Conservation (phyloP, 2,888 invertebrate genomes). For the Marronus borbonicus region DNA sequence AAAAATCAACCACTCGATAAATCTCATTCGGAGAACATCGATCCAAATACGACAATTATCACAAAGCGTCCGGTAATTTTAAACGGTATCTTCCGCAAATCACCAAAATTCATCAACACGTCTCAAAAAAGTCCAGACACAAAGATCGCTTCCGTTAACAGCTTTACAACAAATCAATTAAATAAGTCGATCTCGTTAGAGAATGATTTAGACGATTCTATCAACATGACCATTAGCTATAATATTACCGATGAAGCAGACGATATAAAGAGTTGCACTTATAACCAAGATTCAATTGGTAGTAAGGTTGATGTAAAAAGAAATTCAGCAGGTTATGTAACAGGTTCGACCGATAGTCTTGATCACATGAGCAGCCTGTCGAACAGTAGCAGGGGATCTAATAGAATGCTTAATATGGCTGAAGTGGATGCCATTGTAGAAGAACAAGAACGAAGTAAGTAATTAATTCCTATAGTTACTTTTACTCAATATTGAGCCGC, state of each 20-base stretch:
- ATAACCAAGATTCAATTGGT: conserved; percentile 32
- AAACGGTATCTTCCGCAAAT: conserved; percentile 54
- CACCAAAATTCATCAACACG: conserved; percentile 51
- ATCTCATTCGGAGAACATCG: conserved; percentile 56
- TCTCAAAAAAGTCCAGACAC: conserved; percentile 11
- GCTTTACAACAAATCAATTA: conserved; percentile 42
- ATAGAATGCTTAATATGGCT: conserved; percentile 66
- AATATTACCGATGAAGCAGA: conserved; percentile 51
- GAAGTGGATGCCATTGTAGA: conserved; percentile 68
- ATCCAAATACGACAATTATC: conserved; percentile 56
- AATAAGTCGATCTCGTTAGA: conserved; percentile 52
- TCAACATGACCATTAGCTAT: conserved; percentile 48
- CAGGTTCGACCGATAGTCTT: conserved; percentile 68
- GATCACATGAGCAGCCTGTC: conserved; percentile 68
- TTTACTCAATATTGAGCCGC: no score
- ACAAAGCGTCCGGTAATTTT: conserved; percentile 29
- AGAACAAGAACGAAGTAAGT: conserved; percentile 68
- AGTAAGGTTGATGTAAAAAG: conserved; percentile 51
- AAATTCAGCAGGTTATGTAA: conserved; percentile 59
- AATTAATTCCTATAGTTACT: background rate
- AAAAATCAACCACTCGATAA: conserved; percentile 48
- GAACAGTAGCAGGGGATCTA: conserved; percentile 65
- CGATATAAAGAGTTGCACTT: conserved; percentile 46
- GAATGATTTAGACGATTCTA: conserved; percentile 53
- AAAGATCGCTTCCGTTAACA: conserved; percentile 24